Percentiles rank a stretch among this genome's conserved stretches.
Evolutionary conservation across 2,888 invertebrate genomes (phyloP).

Genomic region (Lymantria dispar): DNA sequence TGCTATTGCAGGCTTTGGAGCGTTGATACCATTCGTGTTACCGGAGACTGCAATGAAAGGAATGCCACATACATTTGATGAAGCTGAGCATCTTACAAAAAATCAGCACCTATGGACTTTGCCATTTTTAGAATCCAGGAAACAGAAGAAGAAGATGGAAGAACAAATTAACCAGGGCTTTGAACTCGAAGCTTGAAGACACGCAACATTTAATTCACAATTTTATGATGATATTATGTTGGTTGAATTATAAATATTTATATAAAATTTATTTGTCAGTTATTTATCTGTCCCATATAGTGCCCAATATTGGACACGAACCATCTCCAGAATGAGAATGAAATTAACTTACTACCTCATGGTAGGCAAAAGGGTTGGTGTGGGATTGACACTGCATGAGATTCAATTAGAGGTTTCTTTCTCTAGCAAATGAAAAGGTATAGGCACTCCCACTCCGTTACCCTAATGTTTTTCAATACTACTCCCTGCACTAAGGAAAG

Average conservation of each 20-base stretch:
- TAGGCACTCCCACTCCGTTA: too few species aligned
- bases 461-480: too few species aligned
- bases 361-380: too few species aligned
- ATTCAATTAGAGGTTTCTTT: too few species aligned
- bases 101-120: slow-evolving; percentile 36
- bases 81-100: slow-evolving; percentile 36
- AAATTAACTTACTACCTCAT: too few species aligned
- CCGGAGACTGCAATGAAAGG: slow-evolving; percentile 42
- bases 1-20: slow-evolving; percentile 16
- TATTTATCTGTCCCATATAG: too few species aligned
- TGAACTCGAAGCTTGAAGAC: slow-evolving; percentile 1
- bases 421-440: too few species aligned
- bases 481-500: too few species aligned
- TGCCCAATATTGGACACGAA: too few species aligned
- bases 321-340: too few species aligned
- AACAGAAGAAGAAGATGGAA: slow-evolving; percentile 13
- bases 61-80: slow-evolving; percentile 44
- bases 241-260: background rate
- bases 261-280: too few species aligned
- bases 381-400: too few species aligned
- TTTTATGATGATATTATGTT: background rate
- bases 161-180: slow-evolving; percentile 18
- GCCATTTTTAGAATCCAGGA: slow-evolving; percentile 24
- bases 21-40: slow-evolving; percentile 24
- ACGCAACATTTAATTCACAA: background rate